phyloP scores from a whole-genome alignment of 2,888 invertebrate genomes.

The Eupelmus urozonus region DNA sequence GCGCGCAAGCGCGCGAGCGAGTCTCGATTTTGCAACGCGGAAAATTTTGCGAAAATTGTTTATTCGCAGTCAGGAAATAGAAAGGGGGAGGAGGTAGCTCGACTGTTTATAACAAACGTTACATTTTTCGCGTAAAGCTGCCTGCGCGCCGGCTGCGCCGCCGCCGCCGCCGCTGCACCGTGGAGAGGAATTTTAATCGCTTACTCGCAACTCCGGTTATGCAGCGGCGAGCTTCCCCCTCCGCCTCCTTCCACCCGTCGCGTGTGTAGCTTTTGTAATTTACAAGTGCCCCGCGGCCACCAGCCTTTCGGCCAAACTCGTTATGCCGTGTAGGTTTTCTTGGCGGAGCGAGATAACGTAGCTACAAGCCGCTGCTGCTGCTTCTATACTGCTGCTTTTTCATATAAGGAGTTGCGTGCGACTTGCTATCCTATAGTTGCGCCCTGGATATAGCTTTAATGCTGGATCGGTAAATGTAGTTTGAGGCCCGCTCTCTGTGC shows the following conservation, averaged over 20 bases:
- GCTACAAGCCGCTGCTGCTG: no score
- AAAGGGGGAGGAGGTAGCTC: conserved; percentile 56
- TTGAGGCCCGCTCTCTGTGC: not conserved
- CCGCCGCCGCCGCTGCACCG: no score
- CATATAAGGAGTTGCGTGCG: no score
- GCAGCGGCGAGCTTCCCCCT: not conserved
- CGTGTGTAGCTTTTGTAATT: conserved; percentile 13
- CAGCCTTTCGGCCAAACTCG: no score
- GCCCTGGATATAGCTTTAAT: no score
- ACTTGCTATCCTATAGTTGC: no score
- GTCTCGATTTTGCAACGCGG: conserved; percentile 24
- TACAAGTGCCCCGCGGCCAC: not conserved
- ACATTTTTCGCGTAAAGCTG: conserved; percentile 50
- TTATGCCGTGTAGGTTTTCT: no score
- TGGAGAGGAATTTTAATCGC: conserved; percentile 45
- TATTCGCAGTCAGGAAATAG: conserved; percentile 59
- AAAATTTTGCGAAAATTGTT: conserved; percentile 59
- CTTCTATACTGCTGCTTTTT: no score
- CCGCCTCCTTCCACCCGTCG: not conserved
- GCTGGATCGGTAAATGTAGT: conserved; percentile 37
- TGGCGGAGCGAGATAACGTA: no score
- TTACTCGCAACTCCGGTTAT: not conserved
- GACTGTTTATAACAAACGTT: conserved; percentile 60
- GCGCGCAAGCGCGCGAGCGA: not conserved
- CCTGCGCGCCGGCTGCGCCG: conserved; percentile 18